These are phyloP conservation scores for Boulengeromyrus knoepffleri DNA, from an alignment of 2,113 vertebrate genomes.

Conservation along the genomic window DNA sequence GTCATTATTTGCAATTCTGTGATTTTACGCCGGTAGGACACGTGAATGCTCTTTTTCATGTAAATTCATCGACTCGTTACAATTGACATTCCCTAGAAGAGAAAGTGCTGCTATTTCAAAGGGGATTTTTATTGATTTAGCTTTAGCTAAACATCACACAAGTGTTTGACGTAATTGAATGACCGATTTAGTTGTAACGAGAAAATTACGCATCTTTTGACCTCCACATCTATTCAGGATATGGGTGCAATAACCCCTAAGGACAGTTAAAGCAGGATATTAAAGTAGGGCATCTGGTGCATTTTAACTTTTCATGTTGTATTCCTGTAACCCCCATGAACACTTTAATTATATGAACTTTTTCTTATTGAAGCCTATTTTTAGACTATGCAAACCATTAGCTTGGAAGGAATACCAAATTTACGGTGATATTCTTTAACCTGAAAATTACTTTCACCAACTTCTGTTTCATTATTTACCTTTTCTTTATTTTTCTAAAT, in stretches of 20 bases:
- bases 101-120: slow-evolving; percentile 26
- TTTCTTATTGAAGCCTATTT: background rate
- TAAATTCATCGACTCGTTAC: slow-evolving; percentile 53
- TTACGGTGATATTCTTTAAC: background rate
- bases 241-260: slow-evolving; percentile 23
- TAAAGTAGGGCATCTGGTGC: background rate
- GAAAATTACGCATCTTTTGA: slow-evolving; percentile 22
- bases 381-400: background rate
- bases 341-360: background rate
- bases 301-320: background rate
- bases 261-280: slow-evolving; percentile 11
- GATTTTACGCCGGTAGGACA: slow-evolving; percentile 48
- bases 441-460: background rate
- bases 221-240: slow-evolving; percentile 27
- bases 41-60: slow-evolving; percentile 54
- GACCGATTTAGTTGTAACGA: slow-evolving; percentile 29
- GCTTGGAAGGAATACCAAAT: background rate
- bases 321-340: background rate
- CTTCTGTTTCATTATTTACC: background rate
- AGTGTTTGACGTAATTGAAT: slow-evolving; percentile 8
- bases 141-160: slow-evolving; percentile 2
- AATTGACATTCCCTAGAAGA: slow-evolving; percentile 30
- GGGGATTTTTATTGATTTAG: slow-evolving; percentile 21
- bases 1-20: slow-evolving; percentile 56
- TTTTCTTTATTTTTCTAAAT: background rate